Percentiles rank a stretch among this genome's conserved stretches.
These are phyloP conservation scores for Urocitellus parryii DNA, from an alignment of 2,113 vertebrate species.

Conservation along the genomic window DNA sequence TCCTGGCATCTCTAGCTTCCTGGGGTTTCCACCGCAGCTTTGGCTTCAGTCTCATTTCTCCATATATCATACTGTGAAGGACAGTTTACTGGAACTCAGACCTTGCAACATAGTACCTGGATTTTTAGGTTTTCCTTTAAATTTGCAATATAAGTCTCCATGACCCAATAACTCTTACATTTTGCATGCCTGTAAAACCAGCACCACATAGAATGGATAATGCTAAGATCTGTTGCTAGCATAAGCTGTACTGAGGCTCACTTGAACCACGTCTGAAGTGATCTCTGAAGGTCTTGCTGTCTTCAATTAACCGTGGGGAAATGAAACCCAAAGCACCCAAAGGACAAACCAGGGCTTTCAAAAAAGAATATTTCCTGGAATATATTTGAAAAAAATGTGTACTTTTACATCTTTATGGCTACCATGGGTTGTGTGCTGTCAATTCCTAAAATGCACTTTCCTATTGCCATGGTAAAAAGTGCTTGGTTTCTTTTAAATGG, in stretches of 20 bases:
- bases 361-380: neutral
- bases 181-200: neutral
- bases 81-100: neutral
- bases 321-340: neutral
- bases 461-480: neutral
- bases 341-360: neutral
- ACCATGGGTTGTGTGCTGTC: neutral
- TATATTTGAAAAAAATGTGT: neutral
- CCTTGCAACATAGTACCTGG: neutral
- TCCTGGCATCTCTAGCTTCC: neutral
- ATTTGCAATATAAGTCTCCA: neutral
- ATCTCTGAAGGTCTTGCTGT: neutral
- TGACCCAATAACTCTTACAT: neutral
- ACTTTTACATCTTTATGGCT: neutral
- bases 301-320: neutral
- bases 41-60: neutral
- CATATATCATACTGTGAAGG: neutral
- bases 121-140: neutral
- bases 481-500: neutral
- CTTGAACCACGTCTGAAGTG: neutral
- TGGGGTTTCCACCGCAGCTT: neutral
- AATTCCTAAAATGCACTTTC: neutral
- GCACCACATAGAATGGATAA: neutral
- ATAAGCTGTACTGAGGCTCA: neutral
- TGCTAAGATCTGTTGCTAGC: neutral